These are phyloP conservation scores for Smittia aterrima DNA, from an alignment of 2,888 invertebrate species.

Conservation along the genomic window DNA sequence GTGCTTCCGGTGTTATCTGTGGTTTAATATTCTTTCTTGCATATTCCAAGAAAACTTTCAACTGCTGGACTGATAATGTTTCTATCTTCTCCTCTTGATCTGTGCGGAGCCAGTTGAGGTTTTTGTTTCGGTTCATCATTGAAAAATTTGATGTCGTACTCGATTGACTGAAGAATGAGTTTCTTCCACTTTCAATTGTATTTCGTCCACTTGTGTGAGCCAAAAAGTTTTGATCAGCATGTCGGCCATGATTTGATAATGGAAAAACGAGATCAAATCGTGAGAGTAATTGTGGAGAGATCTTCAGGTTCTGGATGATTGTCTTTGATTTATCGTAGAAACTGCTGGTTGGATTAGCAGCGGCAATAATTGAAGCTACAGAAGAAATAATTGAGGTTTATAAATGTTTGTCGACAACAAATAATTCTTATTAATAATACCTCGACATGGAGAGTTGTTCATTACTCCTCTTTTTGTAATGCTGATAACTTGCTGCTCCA, in stretches of 20 bases:
- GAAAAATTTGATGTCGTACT: conserved; percentile 47
- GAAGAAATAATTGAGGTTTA: not conserved
- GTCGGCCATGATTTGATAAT: conserved; percentile 69
- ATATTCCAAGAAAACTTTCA: conserved; percentile 85
- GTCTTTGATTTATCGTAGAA: conserved; percentile 86
- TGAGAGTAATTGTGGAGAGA: conserved; percentile 80
- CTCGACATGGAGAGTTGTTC: conserved; percentile 75
- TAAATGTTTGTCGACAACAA: conserved; percentile 48
- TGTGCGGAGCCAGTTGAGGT: conserved; percentile 58
- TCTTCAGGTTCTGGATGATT: conserved; percentile 83
- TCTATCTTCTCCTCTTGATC: conserved; percentile 64
- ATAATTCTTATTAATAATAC: too few relatives aligned
- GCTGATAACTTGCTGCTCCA: conserved; percentile 91
- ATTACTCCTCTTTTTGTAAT: conserved; percentile 88
- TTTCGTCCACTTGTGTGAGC: not conserved
- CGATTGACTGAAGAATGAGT: conserved; percentile 61
- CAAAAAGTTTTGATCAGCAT: not conserved
- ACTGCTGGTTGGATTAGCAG: conserved; percentile 88
- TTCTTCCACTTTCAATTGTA: not conserved
- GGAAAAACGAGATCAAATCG: conserved; percentile 93
- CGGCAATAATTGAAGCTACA: conserved; percentile 70
- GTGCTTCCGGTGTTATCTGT: conserved; percentile 69
- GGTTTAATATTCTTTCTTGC: conserved; percentile 86
- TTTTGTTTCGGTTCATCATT: not conserved
- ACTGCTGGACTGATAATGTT: conserved; percentile 68